A percentile compares a stretch with the other conserved stretches of the same genome.
These are phyloP conservation scores for Sciurus vulgaris DNA, from an alignment of 2,797 vertebrate species.

Conservation along the genomic window DNA sequence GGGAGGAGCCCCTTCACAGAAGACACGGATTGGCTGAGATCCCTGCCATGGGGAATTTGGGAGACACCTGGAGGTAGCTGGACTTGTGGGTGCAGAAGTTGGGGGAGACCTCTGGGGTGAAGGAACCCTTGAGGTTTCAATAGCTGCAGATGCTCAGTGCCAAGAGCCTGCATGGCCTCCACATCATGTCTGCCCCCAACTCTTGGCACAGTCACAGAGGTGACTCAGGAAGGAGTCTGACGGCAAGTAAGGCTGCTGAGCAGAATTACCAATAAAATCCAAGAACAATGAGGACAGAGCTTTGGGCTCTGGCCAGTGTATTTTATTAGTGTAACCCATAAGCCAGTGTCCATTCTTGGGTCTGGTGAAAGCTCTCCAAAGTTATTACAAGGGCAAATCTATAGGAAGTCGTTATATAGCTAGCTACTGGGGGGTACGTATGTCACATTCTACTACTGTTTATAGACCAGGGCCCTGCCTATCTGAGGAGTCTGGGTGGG, in stretches of 20 bases:
- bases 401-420: background rate
- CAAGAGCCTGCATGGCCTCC: rapidly evolving
- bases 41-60: no score
- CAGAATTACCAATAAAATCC: background rate
- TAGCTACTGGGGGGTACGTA: background rate
- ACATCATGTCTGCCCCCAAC: background rate
- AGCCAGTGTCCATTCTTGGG: background rate
- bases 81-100: background rate
- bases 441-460: background rate
- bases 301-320: background rate
- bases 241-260: background rate
- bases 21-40: background rate
- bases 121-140: background rate
- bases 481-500: background rate
- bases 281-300: background rate
- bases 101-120: no score
- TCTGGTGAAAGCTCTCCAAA: background rate
- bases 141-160: background rate
- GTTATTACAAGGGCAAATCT: background rate
- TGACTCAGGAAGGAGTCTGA: background rate
- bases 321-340: background rate
- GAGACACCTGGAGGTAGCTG: background rate
- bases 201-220: background rate
- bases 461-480: background rate
- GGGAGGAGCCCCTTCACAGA: background rate